phyloP scores from a whole-genome alignment of 2,113 vertebrate species.

The Panthera tigris region DNA sequence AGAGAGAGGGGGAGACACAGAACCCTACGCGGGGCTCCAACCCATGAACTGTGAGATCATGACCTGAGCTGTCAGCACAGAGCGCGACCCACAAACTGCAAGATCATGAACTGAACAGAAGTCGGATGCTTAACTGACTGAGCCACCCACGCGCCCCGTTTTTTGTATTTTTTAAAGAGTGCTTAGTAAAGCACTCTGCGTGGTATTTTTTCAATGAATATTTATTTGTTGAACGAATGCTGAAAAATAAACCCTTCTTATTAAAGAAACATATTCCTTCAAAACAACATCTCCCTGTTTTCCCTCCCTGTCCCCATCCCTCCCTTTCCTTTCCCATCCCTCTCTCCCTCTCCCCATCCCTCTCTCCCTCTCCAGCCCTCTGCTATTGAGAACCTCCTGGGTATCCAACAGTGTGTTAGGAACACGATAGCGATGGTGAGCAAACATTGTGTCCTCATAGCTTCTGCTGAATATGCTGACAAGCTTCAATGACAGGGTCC shows the following conservation, averaged over 20 bases:
- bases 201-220: neutral
- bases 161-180: neutral
- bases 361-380: no score
- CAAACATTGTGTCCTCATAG: accelerated
- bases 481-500: neutral
- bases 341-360: no score
- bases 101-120: no score
- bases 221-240: neutral
- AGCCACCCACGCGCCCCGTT: no score
- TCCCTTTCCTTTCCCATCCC: no score
- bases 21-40: no score
- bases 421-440: accelerated
- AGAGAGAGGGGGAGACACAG: no score
- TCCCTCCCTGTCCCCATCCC: neutral
- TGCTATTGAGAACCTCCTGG: accelerated
- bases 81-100: no score
- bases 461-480: neutral
- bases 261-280: neutral
- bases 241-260: neutral
- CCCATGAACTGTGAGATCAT: no score
- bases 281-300: neutral
- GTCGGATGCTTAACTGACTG: no score
- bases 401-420: no score
- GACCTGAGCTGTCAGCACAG: no score
- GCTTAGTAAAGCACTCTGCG: neutral